Percentiles rank a stretch among this genome's conserved stretches.
phyloP scores from a whole-genome alignment of 1,140 invertebrate species.

The Sinonovacula constricta region DNA sequence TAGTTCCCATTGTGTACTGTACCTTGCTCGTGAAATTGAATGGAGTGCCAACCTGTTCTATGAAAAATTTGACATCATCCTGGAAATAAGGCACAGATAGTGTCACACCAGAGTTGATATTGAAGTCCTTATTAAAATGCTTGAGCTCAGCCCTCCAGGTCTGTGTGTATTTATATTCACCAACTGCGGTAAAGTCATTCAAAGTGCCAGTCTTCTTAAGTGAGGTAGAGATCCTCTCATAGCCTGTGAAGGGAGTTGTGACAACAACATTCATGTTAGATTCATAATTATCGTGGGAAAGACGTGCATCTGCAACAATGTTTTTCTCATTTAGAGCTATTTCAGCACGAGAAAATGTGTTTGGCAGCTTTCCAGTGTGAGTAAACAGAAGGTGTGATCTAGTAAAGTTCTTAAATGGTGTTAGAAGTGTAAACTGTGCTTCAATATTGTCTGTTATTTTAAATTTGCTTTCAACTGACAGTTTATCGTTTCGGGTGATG shows the following conservation, averaged over 20 bases:
- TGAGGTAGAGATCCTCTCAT: constrained; percentile 14
- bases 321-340: constrained; percentile 21
- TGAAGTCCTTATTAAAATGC: constrained; percentile 10
- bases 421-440: constrained; percentile 41
- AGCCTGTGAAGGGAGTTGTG: constrained; percentile 33
- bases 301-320: constrained; percentile 13
- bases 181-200: constrained; percentile 23
- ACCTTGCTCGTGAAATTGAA: constrained; percentile 10
- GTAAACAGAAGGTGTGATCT: constrained; percentile 13
- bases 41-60: constrained; percentile 9
- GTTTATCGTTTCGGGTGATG: constrained; percentile 58
- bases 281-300: constrained; percentile 2
- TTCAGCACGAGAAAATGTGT: constrained; percentile 32
- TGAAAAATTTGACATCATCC: constrained; percentile 3
- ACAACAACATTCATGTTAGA: constrained; percentile 8
- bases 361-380: constrained; percentile 40
- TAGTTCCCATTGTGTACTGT: constrained; percentile 14
- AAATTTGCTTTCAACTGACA: constrained; percentile 53
- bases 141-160: constrained; percentile 18
- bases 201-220: constrained; percentile 9
- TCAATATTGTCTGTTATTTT: constrained; percentile 26
- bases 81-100: constrained; percentile 24
- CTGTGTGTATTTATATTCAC: constrained; percentile 9
- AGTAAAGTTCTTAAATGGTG: constrained; percentile 33
- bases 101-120: neutral